Base-by-base conservation (phyloP, 2,888 invertebrate genomes). In the Adelphocoris suturalis region DNA sequence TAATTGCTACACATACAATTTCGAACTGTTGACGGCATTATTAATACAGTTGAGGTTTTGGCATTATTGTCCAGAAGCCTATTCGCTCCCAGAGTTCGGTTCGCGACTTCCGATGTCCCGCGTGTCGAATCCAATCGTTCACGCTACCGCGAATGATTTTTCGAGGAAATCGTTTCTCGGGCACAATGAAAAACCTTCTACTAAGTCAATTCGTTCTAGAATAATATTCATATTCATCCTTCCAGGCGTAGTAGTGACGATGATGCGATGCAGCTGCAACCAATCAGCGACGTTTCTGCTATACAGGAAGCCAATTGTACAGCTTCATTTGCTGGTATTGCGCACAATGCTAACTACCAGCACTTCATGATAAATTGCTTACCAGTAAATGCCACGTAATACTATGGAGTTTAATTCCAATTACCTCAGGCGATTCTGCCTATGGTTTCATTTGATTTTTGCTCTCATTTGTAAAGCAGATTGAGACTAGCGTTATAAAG, bases 141-240 rank as follows among this genome's bases (percentile, higher is more conserved):
- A 57, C 57, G n/a, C n/a, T 57, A 57, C 57, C 57, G 57, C 57
- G 57, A 57, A 57, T 57, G 57, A 57, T 57, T 57, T 57, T 57
- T 57, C 57, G 57, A 16, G 57, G 57, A 57, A 57, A 57, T n/a
- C 57, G 16, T 16, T 11, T 52, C 52, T 52, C 37, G 37, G 3
- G 37, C 37, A 37, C 37, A 37, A 37, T 37, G 37, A 37, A 37
- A 37, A 37, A 7, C 37, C 37, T 37, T 37, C 37, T 4, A 7
- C 37, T 37, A 37, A 37, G 37, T 37, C 37, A 37, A 37, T 37
- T 37, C 37, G 37, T 37, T 37, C 37, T 37, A 37, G 37, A 37
- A 37, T 37, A 37, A 37, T 37, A 37, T 37, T 37, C 37, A 37
- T 37, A 37, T 37, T 37, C 37, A 57, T 57, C 57, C n/a, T n/a